Evolutionary conservation across 2,797 vertebrate genomes (phyloP).

Genomic region (Chaunax sp.): DNA sequence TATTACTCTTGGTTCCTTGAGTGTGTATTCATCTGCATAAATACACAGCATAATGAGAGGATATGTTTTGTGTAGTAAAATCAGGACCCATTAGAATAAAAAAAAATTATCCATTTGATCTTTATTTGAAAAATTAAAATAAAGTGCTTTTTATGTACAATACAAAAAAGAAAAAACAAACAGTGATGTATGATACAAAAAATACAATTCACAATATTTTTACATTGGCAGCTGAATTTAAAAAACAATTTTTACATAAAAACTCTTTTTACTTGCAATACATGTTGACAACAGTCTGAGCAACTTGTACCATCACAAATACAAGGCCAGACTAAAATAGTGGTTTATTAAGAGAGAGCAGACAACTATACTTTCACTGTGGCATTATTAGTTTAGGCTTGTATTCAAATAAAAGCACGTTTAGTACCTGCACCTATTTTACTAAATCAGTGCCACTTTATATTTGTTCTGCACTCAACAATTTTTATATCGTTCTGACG

Average conservation of each 20-base stretch:
- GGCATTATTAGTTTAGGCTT: constrained; percentile 64
- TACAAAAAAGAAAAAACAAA: constrained; percentile 80
- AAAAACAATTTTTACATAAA: constrained; percentile 83
- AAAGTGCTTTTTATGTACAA: constrained; percentile 89
- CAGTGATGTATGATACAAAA: constrained; percentile 86
- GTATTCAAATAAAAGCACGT: constrained; percentile 60
- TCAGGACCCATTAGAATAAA: constrained; percentile 42
- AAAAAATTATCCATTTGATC: constrained; percentile 73
- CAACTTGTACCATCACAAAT: constrained; percentile 72
- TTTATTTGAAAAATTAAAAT: constrained; percentile 89
- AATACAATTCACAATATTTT: constrained; percentile 85
- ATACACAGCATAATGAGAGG: background rate
- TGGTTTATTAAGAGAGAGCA: constrained; percentile 67
- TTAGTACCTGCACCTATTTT: constrained; percentile 57
- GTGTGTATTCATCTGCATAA: background rate
- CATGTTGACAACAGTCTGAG: constrained; percentile 73
- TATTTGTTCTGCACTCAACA: constrained; percentile 57
- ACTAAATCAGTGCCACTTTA: constrained; percentile 57
- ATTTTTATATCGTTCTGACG: constrained; percentile 63
- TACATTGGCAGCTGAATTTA: constrained; percentile 87
- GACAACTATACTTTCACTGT: constrained; percentile 65
- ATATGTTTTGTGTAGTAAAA: constrained; percentile 4
- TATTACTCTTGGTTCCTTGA: too few species aligned
- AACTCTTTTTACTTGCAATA: constrained; percentile 73
- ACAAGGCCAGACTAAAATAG: constrained; percentile 74